Conservation (phyloP, 2,888 invertebrate species). For the Tiliacea citrago region DNA sequence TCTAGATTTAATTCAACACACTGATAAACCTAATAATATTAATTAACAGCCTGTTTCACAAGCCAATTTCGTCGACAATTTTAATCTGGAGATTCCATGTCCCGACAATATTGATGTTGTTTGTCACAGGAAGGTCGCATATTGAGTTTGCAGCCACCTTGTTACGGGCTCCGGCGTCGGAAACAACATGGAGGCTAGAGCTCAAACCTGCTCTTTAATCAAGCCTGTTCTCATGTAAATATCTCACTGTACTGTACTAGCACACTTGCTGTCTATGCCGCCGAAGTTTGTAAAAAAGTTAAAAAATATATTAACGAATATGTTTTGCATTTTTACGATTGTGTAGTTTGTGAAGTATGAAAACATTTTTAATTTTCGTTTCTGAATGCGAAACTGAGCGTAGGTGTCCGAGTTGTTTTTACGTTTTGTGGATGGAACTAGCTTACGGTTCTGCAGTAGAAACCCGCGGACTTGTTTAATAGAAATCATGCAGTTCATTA, state of each 20-base stretch:
- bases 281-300: constrained; percentile 5
- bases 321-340: constrained; percentile 37
- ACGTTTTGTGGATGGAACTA: background rate
- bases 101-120: constrained; percentile 44
- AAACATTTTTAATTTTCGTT: constrained; percentile 23
- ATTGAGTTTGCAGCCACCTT: constrained; percentile 56
- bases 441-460: background rate
- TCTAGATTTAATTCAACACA: constrained; percentile 13
- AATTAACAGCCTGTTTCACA: constrained; percentile 28
- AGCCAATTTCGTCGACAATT: constrained; percentile 30
- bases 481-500: background rate
- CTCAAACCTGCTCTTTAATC: constrained; percentile 68
- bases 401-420: background rate
- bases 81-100: constrained; percentile 50
- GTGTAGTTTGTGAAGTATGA: constrained; percentile 1
- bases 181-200: constrained; percentile 56
- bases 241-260: constrained; percentile 42
- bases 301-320: constrained; percentile 12
- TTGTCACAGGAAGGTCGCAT: constrained; percentile 37
- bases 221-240: constrained; percentile 70
- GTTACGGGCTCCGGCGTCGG: constrained; percentile 50
- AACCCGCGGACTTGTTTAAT: background rate
- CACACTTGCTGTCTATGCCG: constrained; percentile 3
- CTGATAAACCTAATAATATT: constrained; percentile 13
- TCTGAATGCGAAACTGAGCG: constrained; percentile 18